Base-by-base conservation (phyloP, 2,797 vertebrate genomes). In the Salmo trutta region DNA sequence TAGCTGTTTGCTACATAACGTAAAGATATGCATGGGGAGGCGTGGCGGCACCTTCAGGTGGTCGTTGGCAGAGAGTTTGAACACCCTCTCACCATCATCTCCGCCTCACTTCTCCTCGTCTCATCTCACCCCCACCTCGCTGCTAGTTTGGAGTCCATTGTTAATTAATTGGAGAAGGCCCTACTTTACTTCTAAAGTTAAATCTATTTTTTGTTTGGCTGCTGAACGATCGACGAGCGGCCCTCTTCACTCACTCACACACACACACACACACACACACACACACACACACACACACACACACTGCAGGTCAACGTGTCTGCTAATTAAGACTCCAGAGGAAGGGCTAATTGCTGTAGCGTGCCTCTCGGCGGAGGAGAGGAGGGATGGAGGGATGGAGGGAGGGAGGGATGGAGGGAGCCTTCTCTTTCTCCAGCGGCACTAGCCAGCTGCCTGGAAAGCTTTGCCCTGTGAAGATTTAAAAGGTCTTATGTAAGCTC, bases 301-400 rank as follows among this genome's bases (percentile, higher is more conserved):
- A 64, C 76, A 93, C 93, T 93, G 86, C 91, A 91, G 94, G 93
- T 94, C 91, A 90, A 91, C 88, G 89, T 86, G 88, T 90, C 90
- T 93, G 77, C 92, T 95, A 94, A 95, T 94, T 93, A 95, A 94
- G 93, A 94, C 94, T 95, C 94, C 92, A 94, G 94, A 95, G 94
- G 91, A 91, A 66, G 59, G 81, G 83, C 90, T 94, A 94, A 94
- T 94, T 94, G 93, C 92, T 81, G 91, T 92, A 92, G 91, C 91
- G 86, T 93, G 94, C 93, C 92, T 93, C 90, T 91, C 88, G 66
- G 91, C 83, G 80, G 89, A 92, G 91, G 85, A 62, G n/a, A 62
- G n/a, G n/a, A 64, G 19, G 56, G 56, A 21, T 5, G 54, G 54
- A 21, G 54, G n/a, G 19, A 59, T 4, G 19, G 56, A 59, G 8